Percentiles rank a stretch among this genome's conserved stretches.
Conservation (phyloP, 1,140 invertebrate species). For the Tetramorium alpestre region DNA sequence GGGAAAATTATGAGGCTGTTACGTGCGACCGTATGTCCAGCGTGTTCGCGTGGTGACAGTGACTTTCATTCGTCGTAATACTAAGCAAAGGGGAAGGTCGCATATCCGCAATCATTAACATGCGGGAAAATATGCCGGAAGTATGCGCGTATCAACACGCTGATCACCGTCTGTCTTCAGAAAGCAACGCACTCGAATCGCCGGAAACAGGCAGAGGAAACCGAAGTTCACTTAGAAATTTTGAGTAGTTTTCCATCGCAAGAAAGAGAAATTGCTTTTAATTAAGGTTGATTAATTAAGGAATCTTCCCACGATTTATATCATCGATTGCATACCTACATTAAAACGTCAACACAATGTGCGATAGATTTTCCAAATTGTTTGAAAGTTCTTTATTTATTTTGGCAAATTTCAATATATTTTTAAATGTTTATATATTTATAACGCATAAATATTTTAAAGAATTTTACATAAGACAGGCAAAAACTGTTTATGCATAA, state of each 20-base stretch:
- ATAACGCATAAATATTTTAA: background rate
- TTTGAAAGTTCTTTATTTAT: background rate
- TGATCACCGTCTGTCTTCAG: background rate
- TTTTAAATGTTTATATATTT: background rate
- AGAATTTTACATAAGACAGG: background rate
- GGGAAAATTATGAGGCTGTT: conserved; percentile 36
- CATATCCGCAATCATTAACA: conserved; percentile 39
- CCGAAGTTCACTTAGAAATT: background rate
- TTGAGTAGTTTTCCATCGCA: background rate
- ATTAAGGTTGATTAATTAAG: background rate
- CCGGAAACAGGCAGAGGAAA: background rate
- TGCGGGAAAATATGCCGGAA: conserved; percentile 38
- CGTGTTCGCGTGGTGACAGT: conserved; percentile 19
- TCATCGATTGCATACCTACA: background rate
- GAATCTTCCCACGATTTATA: background rate
- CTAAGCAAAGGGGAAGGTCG: conserved; percentile 23
- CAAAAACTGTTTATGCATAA: background rate
- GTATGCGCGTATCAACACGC: background rate
- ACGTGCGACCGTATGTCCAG: background rate
- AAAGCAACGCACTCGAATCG: conserved; percentile 16
- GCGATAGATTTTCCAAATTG: background rate
- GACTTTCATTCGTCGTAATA: conserved; percentile 52
- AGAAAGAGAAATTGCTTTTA: background rate
- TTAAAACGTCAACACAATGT: background rate
- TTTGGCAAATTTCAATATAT: background rate